Evolutionary conservation across 2,797 vertebrate genomes (phyloP), one percentile per base, ranked within the genome.

Genomic region (Gila robusta): DNA sequence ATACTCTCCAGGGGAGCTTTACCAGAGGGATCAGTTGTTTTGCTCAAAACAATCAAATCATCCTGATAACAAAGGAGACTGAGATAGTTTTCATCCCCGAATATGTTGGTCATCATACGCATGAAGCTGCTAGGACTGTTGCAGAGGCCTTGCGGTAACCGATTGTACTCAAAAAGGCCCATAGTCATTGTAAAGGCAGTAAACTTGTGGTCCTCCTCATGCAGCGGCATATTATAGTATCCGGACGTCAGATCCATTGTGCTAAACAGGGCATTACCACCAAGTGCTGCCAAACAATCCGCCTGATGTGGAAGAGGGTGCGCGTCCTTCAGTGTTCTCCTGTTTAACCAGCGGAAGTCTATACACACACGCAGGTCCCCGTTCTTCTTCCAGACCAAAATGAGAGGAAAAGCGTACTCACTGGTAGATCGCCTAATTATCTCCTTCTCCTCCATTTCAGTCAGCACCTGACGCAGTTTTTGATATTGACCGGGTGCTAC

Each of bases 21-120:
- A 6, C 64, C 19, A 69, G 72, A 69, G 2, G 28, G 16, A 69
- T 69, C 39, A 35, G 39, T 4, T 3, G 32, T 32, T 32, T 32
- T 32, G 32, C 32, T 32, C 32, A 56, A 79, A 35, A 79, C 77
- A 37, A 79, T 54, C 54, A 79, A 6, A 9, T 79, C 54, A 7
- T 79, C 54, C 2, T 66, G n/a, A 41, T 80, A 66, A 41, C 54
- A 80, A 5, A 80, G 59, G 12, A 44, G 78, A 80, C 78, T 80
- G 4, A 62, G 35, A 9, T 28, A 62, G 37, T 64, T 62, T 62
- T n/a, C 17, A 5, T 64, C 78, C 0, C n/a, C 56, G 2, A 79
- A 66, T 59, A 79, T 62, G 54, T 35, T 79, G 5, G 35, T 79
- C 78, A 79, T 79, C 56, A 79, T 79, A 21, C 14, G 19, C 78